Evolutionary conservation across 92 coral and sea anemone genomes (phyloP).

Genomic region (Umimayanthus kanabou): DNA sequence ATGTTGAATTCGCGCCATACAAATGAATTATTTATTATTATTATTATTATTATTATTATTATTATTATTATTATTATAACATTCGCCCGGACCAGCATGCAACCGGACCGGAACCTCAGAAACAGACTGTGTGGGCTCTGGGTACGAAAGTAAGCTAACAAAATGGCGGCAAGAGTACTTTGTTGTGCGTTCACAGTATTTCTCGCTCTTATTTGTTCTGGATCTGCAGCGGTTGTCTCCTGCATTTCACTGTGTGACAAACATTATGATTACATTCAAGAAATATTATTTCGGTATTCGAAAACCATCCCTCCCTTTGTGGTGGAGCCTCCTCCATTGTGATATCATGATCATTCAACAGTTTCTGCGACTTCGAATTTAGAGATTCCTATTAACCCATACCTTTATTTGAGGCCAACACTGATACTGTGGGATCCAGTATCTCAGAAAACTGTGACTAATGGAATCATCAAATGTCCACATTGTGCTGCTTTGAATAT

Average conservation of each 20-base stretch:
- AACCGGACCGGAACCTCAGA: too few relatives aligned
- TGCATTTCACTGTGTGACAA: constrained; percentile 52
- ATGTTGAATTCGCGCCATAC: too few relatives aligned
- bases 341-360: not conserved
- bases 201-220: constrained; percentile 30
- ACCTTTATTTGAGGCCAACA: constrained; percentile 48
- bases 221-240: constrained; percentile 21
- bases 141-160: too few relatives aligned
- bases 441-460: constrained; percentile 41
- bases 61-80: too few relatives aligned
- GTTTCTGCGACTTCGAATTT: not conserved
- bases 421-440: constrained; percentile 60
- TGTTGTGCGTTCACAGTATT: constrained; percentile 10
- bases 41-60: too few relatives aligned
- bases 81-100: too few relatives aligned
- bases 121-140: too few relatives aligned
- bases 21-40: too few relatives aligned
- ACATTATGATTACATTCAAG: constrained; percentile 52
- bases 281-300: constrained; percentile 45
- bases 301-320: constrained; percentile 37
- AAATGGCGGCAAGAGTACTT: constrained; percentile 21
- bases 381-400: constrained; percentile 36
- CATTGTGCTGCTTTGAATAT: constrained; percentile 38
- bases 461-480: constrained; percentile 52
- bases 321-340: constrained; percentile 56